These are phyloP conservation scores for Peromyscus californicus DNA, from an alignment of 2,113 vertebrate genomes.

Conservation along the genomic window DNA sequence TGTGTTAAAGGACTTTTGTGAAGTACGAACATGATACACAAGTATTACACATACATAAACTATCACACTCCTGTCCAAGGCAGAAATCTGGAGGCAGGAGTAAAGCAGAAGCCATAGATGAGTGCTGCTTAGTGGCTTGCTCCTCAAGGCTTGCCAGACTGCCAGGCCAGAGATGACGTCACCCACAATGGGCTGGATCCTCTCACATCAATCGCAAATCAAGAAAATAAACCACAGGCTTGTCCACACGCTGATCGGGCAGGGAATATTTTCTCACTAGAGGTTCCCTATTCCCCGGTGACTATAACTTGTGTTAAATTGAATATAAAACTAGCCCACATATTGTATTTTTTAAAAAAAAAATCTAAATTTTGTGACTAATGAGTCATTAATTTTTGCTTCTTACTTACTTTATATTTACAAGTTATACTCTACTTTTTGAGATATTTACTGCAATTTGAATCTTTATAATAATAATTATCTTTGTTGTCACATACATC, in stretches of 20 bases:
- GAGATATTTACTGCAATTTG: background rate
- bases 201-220: too few species aligned
- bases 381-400: background rate
- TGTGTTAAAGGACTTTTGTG: background rate
- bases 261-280: background rate
- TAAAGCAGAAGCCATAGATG: background rate
- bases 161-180: background rate
- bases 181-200: background rate
- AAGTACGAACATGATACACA: background rate
- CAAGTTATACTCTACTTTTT: background rate
- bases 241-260: background rate
- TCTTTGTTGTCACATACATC: background rate
- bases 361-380: background rate
- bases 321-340: background rate
- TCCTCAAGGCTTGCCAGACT: background rate
- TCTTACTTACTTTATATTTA: conserved; percentile 40
- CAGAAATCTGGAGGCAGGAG: background rate
- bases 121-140: background rate
- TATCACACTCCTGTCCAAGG: background rate
- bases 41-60: background rate
- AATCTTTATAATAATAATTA: background rate
- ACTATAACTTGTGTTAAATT: background rate
- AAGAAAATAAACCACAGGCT: background rate
- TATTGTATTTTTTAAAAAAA: background rate
- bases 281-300: background rate